A percentile compares a stretch with the other conserved stretches of the same genome.
Evolutionary conservation across 2,113 vertebrate genomes (phyloP).

Genomic region (Conger conger): DNA sequence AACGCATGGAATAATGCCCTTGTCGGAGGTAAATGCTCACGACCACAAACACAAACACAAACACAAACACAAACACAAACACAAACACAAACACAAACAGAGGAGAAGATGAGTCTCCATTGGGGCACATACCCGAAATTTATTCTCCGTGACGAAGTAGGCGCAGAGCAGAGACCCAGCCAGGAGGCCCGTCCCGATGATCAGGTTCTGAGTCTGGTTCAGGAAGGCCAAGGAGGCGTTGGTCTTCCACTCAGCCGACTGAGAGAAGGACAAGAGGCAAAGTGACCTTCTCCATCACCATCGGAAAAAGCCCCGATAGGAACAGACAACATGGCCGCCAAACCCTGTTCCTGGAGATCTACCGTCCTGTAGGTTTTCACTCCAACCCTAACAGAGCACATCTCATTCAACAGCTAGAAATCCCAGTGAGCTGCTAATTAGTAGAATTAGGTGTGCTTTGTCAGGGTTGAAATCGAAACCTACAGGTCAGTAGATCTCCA

Average conservation of each 20-base stretch:
- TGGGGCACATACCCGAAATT: conserved; percentile 72
- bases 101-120: background rate
- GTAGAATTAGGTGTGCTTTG: too few relatives aligned
- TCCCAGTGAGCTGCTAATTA: too few relatives aligned
- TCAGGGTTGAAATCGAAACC: too few relatives aligned
- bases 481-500: too few relatives aligned
- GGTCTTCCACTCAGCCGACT: conserved; percentile 88
- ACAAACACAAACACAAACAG: background rate
- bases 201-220: conserved; percentile 92
- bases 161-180: conserved; percentile 90
- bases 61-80: background rate
- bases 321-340: too few relatives aligned
- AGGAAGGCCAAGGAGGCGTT: conserved; percentile 86
- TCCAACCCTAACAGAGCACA: too few relatives aligned
- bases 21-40: too few relatives aligned
- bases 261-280: background rate
- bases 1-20: too few relatives aligned
- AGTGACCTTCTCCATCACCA: background rate
- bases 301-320: background rate
- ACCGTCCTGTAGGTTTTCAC: too few relatives aligned
- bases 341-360: too few relatives aligned
- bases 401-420: too few relatives aligned
- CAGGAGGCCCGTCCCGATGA: conserved; percentile 85
- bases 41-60: background rate
- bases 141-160: conserved; percentile 87